Evolutionary conservation across 1,140 invertebrate genomes (phyloP).

Genomic region (Aphelinus certus): DNA sequence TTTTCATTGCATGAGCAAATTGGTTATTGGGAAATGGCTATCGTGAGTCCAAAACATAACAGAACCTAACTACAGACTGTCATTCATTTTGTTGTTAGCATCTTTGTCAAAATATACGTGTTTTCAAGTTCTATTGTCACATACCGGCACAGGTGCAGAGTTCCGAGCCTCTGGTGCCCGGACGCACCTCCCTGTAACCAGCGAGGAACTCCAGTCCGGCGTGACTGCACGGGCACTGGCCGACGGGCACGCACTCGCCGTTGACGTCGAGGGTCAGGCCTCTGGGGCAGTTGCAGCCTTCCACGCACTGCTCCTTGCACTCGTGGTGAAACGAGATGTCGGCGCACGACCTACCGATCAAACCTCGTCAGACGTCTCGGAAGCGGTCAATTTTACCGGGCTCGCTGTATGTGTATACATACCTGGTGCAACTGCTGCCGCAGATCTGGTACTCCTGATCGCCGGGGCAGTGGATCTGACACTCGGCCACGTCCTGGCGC

Average conservation of each 20-base stretch:
- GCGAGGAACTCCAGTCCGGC: constrained; percentile 77
- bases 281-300: constrained; percentile 87
- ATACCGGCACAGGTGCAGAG: constrained; percentile 83
- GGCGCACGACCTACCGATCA: constrained; percentile 46
- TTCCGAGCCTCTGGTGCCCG: constrained; percentile 72
- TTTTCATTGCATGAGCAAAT: too few species aligned
- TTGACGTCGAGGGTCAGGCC: constrained; percentile 77
- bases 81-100: too few species aligned
- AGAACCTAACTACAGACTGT: too few species aligned
- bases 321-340: constrained; percentile 50
- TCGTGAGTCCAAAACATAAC: too few species aligned
- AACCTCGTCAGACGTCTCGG: background rate
- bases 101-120: too few species aligned
- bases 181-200: constrained; percentile 78
- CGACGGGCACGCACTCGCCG: constrained; percentile 80
- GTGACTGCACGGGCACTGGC: constrained; percentile 79
- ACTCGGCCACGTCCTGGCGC: constrained; percentile 80
- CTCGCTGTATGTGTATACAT: background rate
- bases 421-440: constrained; percentile 69
- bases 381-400: background rate
- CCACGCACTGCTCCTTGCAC: constrained; percentile 78
- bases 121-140: constrained; percentile 63
- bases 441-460: constrained; percentile 81
- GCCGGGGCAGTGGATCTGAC: constrained; percentile 78
- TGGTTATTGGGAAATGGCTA: too few species aligned